Percentiles rank a stretch among this genome's conserved stretches.
phyloP scores from a whole-genome alignment of 2,113 vertebrate species.

The Centropus bengalensis region DNA sequence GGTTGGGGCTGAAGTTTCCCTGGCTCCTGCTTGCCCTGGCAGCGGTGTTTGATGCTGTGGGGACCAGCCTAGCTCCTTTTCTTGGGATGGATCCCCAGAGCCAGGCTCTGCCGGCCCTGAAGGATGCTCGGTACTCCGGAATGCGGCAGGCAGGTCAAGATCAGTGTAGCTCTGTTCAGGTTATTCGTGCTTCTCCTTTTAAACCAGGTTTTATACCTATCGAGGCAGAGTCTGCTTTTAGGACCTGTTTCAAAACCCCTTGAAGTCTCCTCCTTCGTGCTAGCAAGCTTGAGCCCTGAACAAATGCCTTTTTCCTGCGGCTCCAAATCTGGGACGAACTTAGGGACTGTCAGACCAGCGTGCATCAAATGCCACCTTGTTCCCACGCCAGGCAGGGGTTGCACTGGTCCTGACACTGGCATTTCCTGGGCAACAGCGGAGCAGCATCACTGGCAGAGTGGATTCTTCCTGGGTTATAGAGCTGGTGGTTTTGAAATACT shows the following conservation, averaged over 20 bases:
- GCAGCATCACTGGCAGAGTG: rapidly evolving
- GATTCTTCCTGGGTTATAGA: neutral
- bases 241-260: neutral
- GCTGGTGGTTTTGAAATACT: neutral
- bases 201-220: neutral
- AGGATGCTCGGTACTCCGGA: neutral
- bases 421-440: rapidly evolving
- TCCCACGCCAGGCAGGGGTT: rapidly evolving
- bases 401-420: rapidly evolving
- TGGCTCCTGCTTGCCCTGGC: rapidly evolving
- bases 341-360: rapidly evolving
- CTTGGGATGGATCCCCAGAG: rapidly evolving
- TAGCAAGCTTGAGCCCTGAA: neutral
- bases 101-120: neutral
- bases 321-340: neutral
- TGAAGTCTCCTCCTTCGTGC: neutral
- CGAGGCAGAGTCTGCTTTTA: neutral
- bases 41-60: rapidly evolving
- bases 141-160: rapidly evolving
- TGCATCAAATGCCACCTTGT: neutral
- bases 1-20: neutral
- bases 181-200: neutral
- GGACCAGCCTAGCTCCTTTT: neutral
- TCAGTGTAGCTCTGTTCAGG: rapidly evolving
- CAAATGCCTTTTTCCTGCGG: rapidly evolving